Conservation (phyloP, 92 coral and sea anemone genomes). For the Epizoanthus scotinus region DNA sequence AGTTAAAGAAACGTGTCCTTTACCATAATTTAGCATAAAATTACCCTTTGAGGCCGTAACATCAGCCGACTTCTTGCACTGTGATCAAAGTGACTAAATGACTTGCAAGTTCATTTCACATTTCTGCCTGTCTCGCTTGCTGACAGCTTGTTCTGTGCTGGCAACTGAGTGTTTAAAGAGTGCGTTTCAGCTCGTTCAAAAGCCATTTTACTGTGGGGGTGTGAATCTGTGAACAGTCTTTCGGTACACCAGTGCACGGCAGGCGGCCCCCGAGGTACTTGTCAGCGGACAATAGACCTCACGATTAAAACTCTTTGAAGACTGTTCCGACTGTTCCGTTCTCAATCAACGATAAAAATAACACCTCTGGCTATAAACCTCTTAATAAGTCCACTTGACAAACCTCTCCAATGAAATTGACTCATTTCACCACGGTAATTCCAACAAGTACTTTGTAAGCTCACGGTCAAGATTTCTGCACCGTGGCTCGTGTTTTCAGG, state of each 20-base stretch:
- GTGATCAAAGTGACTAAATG: conserved; percentile 3
- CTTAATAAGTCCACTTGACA: conserved; percentile 29
- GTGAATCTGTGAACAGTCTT: conserved; percentile 32
- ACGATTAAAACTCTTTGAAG: conserved; percentile 59
- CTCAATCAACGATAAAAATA: conserved; percentile 33
- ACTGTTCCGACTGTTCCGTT: conserved; percentile 54
- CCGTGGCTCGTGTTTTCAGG: conserved; percentile 15
- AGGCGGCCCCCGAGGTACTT: conserved; percentile 58
- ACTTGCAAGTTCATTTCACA: conserved; percentile 6
- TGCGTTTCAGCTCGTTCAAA: conserved; percentile 15
- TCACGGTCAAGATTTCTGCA: background rate
- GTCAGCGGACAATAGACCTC: conserved; percentile 66
- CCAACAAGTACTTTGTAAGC: conserved; percentile 27
- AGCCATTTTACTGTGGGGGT: conserved; percentile 44
- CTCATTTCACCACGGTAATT: conserved; percentile 9
- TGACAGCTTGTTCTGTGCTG: conserved; percentile 1
- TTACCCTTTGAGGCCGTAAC: conserved; percentile 75
- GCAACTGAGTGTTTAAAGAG: conserved; percentile 1
- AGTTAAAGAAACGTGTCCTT: conserved; percentile 62
- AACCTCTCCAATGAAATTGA: conserved; percentile 18
- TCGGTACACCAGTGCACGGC: conserved; percentile 46
- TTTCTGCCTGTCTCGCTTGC: background rate
- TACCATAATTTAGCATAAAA: conserved; percentile 88
- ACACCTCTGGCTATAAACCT: conserved; percentile 42
- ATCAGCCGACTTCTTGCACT: conserved; percentile 23